Evolutionary conservation across 2,888 invertebrate genomes (phyloP), one percentile per base, ranked within the genome.

Genomic region (Agrilus cyanescens): DNA sequence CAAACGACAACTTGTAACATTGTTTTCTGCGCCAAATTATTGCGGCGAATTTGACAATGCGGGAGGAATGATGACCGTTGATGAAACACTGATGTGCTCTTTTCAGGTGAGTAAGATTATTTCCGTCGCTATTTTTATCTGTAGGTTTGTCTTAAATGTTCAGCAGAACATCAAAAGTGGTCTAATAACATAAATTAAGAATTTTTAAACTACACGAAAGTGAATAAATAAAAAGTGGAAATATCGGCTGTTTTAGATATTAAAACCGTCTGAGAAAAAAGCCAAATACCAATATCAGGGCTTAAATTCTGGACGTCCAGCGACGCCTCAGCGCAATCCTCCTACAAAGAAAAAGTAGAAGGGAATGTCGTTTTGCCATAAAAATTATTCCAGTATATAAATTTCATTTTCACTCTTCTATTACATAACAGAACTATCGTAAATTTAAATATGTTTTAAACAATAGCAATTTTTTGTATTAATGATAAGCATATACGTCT

Each of bases 11-110:
- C 75, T 98, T 60, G 97, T 98, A 41, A 98, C 97, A 2, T 70
- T 97, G 42, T 98, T 98, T 70, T 97, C 96, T n/a, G 95, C 95
- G 35, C 95, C 95, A 20, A 96, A 96, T 67, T 93, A 93, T 65
- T 94, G 93, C 65, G 93, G 95, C n/a, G 93, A 95, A 68, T 95
- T 96, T 61, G 95, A 96, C 67, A 97, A 97, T 65, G 96, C 97
- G 40, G 97, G 97, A 43, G 97, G 95, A 48, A 97, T 97, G 96
- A 97, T 97, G 97, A 91, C 90, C 48, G 97, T 98, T 29, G 97
- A 97, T 67, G 96, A 97, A 66, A 90, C 95, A 47, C 78, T 97
- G 40, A 96, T 97, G 95, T 97, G 97, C 75, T 96, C 96, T 55
- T 97, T 97, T 75, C 97, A 97, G 86, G 94, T 31, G 31, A 31